phyloP scores from a whole-genome alignment of 2,797 vertebrate genomes.

The Mionectes olivaceus region DNA sequence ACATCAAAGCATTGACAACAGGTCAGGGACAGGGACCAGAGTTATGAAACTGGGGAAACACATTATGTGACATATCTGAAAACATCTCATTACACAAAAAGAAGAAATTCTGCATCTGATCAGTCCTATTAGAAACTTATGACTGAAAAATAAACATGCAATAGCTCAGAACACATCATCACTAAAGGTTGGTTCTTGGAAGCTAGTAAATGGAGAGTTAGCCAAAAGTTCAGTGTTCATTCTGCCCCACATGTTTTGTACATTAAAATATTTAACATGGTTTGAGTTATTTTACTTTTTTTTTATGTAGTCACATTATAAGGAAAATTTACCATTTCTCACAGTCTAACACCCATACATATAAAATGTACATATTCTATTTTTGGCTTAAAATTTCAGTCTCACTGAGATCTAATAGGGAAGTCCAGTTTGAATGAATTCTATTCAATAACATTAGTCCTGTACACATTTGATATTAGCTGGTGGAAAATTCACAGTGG shows the following conservation, averaged over 20 bases:
- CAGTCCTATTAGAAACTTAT: not conserved
- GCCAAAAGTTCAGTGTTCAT: constrained; percentile 2
- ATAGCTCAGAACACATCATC: not conserved
- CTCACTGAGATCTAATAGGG: not conserved
- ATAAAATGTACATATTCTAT: not conserved
- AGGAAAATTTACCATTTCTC: constrained; percentile 1
- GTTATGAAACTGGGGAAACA: accelerated
- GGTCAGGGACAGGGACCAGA: not conserved
- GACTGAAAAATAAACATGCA: not conserved
- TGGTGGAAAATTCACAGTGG: not conserved
- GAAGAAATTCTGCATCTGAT: not conserved
- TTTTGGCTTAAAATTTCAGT: not conserved
- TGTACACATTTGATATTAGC: not conserved
- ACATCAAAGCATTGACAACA: not conserved
- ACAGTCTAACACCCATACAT: not conserved
- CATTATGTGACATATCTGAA: not conserved
- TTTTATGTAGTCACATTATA: constrained; percentile 4
- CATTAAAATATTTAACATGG: not conserved
- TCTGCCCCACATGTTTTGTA: not conserved
- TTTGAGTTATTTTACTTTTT: not conserved
- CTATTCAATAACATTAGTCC: not conserved
- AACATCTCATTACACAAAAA: not conserved
- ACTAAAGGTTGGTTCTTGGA: not conserved
- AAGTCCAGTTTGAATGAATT: not conserved
- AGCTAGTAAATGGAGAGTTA: not conserved